Evolutionary conservation across 2,797 vertebrate genomes (phyloP).

Genomic region (Botia kubotai): DNA sequence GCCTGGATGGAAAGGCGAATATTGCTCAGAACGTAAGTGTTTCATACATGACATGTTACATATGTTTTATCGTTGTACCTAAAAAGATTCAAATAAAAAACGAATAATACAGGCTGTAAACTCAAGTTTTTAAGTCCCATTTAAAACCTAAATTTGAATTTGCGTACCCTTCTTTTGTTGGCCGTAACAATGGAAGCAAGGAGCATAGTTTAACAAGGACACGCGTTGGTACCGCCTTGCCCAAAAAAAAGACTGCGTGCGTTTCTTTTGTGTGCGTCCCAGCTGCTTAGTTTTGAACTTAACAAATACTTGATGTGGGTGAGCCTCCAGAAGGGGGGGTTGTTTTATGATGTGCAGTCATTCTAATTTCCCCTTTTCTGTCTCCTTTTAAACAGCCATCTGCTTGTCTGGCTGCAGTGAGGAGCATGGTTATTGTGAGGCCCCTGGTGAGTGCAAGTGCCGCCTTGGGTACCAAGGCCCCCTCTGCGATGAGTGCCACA

Average conservation of each 20-base stretch:
- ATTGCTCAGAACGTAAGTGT: constrained; percentile 80
- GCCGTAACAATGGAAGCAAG: constrained; percentile 68
- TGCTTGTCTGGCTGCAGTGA: constrained; percentile 83
- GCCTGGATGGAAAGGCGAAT: constrained; percentile 81
- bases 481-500: constrained; percentile 81
- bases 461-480: constrained; percentile 85
- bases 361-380: constrained; percentile 62
- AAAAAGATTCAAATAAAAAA: too few relatives aligned
- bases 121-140: constrained; percentile 35
- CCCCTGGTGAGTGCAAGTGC: constrained; percentile 84
- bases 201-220: constrained; percentile 69
- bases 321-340: constrained; percentile 52
- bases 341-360: constrained; percentile 63
- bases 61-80: too few relatives aligned
- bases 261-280: constrained; percentile 77
- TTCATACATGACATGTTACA: too few relatives aligned
- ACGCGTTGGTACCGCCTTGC: constrained; percentile 72
- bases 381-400: constrained; percentile 76
- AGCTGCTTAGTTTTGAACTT: constrained; percentile 75
- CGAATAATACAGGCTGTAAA: too few relatives aligned
- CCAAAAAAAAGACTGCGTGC: constrained; percentile 81
- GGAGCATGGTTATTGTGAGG: constrained; percentile 81
- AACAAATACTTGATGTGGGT: constrained; percentile 75
- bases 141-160: constrained; percentile 61
- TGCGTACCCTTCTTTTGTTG: constrained; percentile 68